phyloP scores from a whole-genome alignment of 2,797 vertebrate genomes.

The Mormyrops attenuatus region DNA sequence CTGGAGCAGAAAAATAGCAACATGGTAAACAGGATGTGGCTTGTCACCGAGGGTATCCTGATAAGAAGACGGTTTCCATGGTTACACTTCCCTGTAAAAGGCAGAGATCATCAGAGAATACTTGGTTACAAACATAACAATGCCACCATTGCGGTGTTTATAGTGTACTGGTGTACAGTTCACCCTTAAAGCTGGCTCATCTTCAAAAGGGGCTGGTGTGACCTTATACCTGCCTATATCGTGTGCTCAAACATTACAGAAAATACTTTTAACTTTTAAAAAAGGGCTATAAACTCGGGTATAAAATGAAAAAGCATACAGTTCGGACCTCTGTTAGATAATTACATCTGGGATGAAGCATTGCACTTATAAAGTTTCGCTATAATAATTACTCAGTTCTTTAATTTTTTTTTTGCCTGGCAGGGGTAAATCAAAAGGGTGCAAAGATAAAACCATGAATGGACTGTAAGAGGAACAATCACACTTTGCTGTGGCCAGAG shows the following conservation, averaged over 20 bases:
- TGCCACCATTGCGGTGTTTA: background rate
- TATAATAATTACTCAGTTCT: background rate
- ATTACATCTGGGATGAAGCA: background rate
- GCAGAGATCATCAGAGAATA: background rate
- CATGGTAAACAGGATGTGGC: constrained; percentile 55
- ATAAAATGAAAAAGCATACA: background rate
- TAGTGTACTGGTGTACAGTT: background rate
- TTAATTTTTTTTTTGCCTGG: background rate
- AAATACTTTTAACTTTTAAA: background rate
- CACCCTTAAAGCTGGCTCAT: background rate
- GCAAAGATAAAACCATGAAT: background rate
- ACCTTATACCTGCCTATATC: background rate
- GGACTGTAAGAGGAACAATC: background rate
- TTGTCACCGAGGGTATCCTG: constrained; percentile 47
- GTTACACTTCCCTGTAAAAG: constrained; percentile 39
- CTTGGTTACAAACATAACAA: background rate
- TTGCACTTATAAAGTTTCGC: background rate
- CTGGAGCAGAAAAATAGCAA: constrained; percentile 34
- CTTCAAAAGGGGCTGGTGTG: background rate
- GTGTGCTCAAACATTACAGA: background rate
- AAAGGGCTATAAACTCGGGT: background rate
- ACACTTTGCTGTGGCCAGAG: background rate
- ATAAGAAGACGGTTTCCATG: constrained; percentile 42
- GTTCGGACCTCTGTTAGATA: background rate
- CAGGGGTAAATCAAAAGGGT: background rate